phyloP scores from a whole-genome alignment of 2,113 vertebrate genomes.

The Nematolebias whitei region DNA sequence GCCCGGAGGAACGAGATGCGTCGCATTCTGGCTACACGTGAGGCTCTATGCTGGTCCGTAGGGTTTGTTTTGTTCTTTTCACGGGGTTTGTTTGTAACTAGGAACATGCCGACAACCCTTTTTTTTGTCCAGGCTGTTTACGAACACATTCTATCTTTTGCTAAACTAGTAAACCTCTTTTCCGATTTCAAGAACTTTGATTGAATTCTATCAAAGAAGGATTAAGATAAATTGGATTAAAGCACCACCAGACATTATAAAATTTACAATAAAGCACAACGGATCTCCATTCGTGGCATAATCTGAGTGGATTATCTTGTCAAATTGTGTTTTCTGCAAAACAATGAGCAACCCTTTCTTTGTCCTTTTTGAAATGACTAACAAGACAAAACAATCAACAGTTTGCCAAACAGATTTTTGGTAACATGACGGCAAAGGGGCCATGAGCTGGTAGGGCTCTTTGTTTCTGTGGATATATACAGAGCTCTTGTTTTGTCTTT shows the following conservation, averaged over 20 bases:
- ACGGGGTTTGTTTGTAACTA: background rate
- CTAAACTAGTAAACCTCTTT: conserved; percentile 43
- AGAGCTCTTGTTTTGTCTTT: conserved; percentile 69
- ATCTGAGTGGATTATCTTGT: conserved; percentile 52
- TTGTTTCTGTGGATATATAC: conserved; percentile 53
- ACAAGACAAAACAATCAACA: conserved; percentile 30
- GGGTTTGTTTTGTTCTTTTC: background rate
- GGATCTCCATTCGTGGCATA: conserved; percentile 18
- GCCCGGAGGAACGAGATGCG: background rate
- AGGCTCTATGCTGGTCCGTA: background rate
- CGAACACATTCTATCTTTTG: conserved; percentile 4
- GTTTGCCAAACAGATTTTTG: conserved; percentile 27
- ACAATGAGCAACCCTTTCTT: conserved; percentile 43
- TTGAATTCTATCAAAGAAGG: conserved; percentile 34
- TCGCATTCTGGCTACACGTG: background rate
- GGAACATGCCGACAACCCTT: background rate
- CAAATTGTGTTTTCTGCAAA: conserved; percentile 22
- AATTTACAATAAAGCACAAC: conserved; percentile 13
- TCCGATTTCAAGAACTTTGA: conserved; percentile 45
- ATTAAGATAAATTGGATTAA: conserved; percentile 56
- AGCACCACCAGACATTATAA: background rate
- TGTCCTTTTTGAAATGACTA: conserved; percentile 31
- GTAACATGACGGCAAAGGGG: conserved; percentile 19
- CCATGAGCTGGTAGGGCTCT: conserved; percentile 37
- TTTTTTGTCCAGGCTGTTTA: conserved; percentile 11